Conservation (phyloP, 2,113 vertebrate species). For the Scartelaos histophorus region DNA sequence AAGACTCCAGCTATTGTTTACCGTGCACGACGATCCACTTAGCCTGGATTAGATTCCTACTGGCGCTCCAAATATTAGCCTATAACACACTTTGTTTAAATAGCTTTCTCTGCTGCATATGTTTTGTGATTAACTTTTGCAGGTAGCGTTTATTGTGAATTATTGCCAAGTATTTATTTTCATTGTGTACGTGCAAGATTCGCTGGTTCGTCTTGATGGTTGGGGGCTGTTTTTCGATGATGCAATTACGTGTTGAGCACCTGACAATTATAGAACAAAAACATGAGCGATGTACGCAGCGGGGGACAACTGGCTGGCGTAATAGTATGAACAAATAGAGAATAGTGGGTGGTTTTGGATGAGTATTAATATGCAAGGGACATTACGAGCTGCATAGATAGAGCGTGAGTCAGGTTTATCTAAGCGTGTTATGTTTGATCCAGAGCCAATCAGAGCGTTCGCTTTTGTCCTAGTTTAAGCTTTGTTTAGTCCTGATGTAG, state of each 20-base stretch:
- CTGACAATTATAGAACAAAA: conserved; percentile 64
- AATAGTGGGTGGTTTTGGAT: conserved; percentile 43
- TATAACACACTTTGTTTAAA: conserved; percentile 1
- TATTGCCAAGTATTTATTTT: neutral
- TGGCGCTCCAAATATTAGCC: neutral
- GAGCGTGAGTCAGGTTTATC: conserved; percentile 4
- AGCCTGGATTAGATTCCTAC: conserved; percentile 6
- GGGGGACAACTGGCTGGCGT: conserved; percentile 48
- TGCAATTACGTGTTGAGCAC: conserved; percentile 65
- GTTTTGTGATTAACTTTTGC: conserved; percentile 12
- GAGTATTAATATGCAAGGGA: conserved; percentile 41
- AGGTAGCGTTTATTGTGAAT: conserved; percentile 5
- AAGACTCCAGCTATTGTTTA: neutral
- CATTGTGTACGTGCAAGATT: conserved; percentile 11
- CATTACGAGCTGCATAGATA: conserved; percentile 44
- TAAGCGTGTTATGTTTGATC: neutral
- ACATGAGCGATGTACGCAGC: conserved; percentile 54
- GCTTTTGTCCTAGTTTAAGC: no score
- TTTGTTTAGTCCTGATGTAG: no score
- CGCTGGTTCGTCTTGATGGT: conserved; percentile 37
- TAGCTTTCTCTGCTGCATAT: neutral
- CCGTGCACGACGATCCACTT: conserved; percentile 9
- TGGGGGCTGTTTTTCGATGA: conserved; percentile 47
- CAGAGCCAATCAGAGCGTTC: neutral
- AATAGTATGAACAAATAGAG: conserved; percentile 45